phyloP scores from a whole-genome alignment of 1,140 invertebrate genomes.

The Caenorhabditis latens region DNA sequence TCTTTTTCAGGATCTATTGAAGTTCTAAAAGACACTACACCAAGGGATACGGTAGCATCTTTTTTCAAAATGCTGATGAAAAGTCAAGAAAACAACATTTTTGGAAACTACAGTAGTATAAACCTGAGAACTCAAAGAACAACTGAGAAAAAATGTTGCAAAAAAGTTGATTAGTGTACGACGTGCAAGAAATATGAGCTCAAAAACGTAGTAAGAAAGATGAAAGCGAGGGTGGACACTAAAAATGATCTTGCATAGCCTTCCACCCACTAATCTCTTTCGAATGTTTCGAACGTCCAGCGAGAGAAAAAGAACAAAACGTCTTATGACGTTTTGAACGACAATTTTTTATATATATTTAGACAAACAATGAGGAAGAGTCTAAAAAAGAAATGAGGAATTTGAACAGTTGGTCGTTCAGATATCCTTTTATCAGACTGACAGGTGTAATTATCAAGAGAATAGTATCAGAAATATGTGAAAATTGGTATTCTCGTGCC shows the following conservation, averaged over 20 bases:
- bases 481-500: background rate
- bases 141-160: too few species aligned
- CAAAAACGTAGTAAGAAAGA: background rate
- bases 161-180: background rate
- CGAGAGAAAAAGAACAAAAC: background rate
- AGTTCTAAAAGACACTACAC: too few species aligned
- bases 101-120: too few species aligned
- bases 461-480: background rate
- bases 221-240: constrained; percentile 13
- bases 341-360: background rate
- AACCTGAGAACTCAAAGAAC: too few species aligned
- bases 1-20: too few species aligned
- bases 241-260: background rate
- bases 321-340: background rate
- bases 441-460: background rate
- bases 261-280: background rate
- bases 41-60: too few species aligned
- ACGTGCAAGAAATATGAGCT: background rate
- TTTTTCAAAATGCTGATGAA: too few species aligned
- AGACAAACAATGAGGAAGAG: background rate
- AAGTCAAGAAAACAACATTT: too few species aligned
- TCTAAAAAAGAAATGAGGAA: background rate
- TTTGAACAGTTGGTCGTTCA: background rate
- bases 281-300: background rate
- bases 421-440: background rate